phyloP scores from a whole-genome alignment of 1,140 invertebrate species.

The Gyrodactylus bullatarudis region DNA sequence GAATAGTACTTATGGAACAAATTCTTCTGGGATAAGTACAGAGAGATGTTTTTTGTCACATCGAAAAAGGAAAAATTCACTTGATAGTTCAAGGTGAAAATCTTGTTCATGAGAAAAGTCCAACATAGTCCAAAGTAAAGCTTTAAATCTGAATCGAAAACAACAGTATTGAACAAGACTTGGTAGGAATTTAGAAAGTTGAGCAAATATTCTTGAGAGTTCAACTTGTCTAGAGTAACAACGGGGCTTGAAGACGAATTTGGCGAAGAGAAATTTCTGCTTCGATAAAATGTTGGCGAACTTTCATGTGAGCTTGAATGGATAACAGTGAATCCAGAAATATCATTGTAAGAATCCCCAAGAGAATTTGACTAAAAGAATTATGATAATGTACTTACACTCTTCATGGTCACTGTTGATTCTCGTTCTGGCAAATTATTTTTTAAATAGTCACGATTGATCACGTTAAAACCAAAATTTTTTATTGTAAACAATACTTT shows the following conservation, averaged over 20 bases:
- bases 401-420: too few species aligned
- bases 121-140: neutral
- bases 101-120: neutral
- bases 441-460: too few species aligned
- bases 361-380: neutral
- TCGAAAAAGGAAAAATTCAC: neutral
- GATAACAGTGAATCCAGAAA: neutral
- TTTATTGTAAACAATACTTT: too few species aligned
- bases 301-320: neutral
- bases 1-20: neutral
- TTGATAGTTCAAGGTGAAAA: neutral
- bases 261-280: neutral
- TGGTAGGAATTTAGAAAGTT: neutral
- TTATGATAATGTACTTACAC: neutral
- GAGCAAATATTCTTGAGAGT: neutral
- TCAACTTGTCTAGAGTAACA: neutral
- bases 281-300: neutral
- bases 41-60: neutral
- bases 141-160: neutral
- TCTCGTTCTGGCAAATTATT: too few species aligned
- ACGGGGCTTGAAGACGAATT: neutral
- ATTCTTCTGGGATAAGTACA: neutral
- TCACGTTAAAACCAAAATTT: too few species aligned
- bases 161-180: neutral
- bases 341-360: neutral